Conservation (phyloP, 1,140 invertebrate species). For the Scaptodrosophila lebanonensis region DNA sequence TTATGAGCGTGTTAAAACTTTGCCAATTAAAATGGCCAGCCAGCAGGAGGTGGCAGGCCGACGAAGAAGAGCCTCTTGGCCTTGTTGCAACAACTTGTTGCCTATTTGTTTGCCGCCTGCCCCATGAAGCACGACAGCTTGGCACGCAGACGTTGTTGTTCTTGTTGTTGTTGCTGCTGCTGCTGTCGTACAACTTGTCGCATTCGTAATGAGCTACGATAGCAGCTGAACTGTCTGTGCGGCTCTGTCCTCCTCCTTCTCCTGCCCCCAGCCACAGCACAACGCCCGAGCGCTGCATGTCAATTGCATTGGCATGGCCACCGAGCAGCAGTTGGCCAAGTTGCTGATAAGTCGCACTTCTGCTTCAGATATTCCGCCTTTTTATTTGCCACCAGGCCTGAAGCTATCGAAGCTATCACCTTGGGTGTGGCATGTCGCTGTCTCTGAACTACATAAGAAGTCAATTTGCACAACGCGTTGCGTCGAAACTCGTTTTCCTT, state of each 20-base stretch:
- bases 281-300: too few relatives aligned
- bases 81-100: constrained; percentile 39
- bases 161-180: constrained; percentile 11
- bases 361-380: constrained; percentile 6
- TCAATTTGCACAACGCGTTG: constrained; percentile 29
- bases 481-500: too few relatives aligned
- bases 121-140: constrained; percentile 6
- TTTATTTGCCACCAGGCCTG: constrained; percentile 44
- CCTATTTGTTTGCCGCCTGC: constrained; percentile 3
- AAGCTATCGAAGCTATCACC: constrained; percentile 10
- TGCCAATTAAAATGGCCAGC: constrained; percentile 57
- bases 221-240: background rate
- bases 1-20: constrained; percentile 55
- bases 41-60: constrained; percentile 13
- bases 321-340: constrained; percentile 13
- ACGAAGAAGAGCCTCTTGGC: constrained; percentile 2
- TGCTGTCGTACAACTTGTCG: too few relatives aligned
- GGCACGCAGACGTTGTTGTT: constrained; percentile 6
- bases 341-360: constrained; percentile 21
- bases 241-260: too few relatives aligned
- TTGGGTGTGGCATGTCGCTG: constrained; percentile 39
- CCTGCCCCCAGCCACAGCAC: too few relatives aligned
- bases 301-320: constrained; percentile 18
- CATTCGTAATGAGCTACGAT: constrained; percentile 60
- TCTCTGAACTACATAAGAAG: constrained; percentile 34